Evolutionary conservation across 2,888 invertebrate genomes (phyloP).

Genomic region (Eucera pruinosa): DNA sequence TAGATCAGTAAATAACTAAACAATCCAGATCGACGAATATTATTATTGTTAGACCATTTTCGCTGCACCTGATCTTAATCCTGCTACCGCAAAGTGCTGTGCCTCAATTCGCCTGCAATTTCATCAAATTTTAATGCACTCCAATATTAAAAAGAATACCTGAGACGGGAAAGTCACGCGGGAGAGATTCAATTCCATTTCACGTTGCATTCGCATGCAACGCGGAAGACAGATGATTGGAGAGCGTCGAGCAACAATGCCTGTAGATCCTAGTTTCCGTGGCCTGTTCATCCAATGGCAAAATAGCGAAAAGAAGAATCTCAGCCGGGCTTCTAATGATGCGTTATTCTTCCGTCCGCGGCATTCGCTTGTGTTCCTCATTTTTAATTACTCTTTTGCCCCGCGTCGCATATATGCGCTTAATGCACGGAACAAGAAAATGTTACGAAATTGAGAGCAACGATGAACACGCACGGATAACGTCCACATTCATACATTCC

Average conservation of each 20-base stretch:
- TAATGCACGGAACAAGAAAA: conserved; percentile 27
- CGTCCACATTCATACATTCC: too few relatives aligned
- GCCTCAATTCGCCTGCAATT: neutral
- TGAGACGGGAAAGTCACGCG: neutral
- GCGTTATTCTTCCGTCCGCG: conserved; percentile 36
- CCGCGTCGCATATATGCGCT: neutral
- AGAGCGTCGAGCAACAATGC: neutral
- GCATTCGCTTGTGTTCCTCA: conserved; percentile 23
- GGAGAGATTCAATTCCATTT: neutral
- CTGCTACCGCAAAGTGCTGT: neutral
- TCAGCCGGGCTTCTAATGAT: conserved; percentile 1
- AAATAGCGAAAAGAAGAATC: conserved; percentile 1
- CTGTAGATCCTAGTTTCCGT: conserved; percentile 3
- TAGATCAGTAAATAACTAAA: too few relatives aligned
- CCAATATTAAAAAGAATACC: neutral
- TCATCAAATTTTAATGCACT: neutral
- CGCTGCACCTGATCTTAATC: too few relatives aligned
- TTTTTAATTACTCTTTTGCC: conserved; percentile 42
- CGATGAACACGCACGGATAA: neutral
- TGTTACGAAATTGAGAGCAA: conserved; percentile 54
- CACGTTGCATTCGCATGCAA: neutral
- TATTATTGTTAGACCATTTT: too few relatives aligned
- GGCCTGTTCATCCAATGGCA: neutral
- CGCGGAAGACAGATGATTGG: conserved; percentile 18
- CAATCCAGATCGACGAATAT: too few relatives aligned